Base-by-base conservation (phyloP, 2,888 invertebrate genomes). In the Orchestes rusci region DNA sequence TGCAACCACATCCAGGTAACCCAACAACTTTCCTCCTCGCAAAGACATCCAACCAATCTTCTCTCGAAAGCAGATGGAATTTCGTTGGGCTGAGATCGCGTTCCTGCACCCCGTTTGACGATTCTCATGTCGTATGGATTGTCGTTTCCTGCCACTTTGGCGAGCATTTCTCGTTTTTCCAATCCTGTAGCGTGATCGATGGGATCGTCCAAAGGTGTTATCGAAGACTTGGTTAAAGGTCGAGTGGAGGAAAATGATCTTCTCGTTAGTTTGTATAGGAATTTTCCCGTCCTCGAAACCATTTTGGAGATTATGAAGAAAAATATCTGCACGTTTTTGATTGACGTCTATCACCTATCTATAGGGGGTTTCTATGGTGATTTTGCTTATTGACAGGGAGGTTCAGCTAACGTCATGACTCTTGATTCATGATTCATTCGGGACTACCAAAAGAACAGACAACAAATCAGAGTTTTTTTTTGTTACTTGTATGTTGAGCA, bases 1-100 rank as follows among this genome's bases (percentile, higher is more conserved):
- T 94, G 84, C 60, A 97, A 72, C 87, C 93, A 92, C 83, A 95
- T 91, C 91, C 93, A 97, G 64, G 83, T 86, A 56, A 97, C 80
- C 51, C 79, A 74, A 43, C 87, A 82, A 38, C 90, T 79, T 65
- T 96, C 96, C 69, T 94, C 93, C 70, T 96, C 92, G 68, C 96
- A 97, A 69, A 95, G 79, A 70, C 96, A 97, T 50, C 96, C 96
- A 55, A 97, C 80, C 56, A 96, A 77, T 60, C 96, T 83, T 44
- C 87, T 83, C 40, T 89, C 86, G 57, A 85, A 89, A 60, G 86
- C 84, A 40, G 94, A 94, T 48, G 93, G 92, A 59, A 97, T 85
- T 54, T 89, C 70, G 55, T 88, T 95, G 46, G 96, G 96, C 54
- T 76, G 72, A 19, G 82, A 85, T 63, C 85, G 84, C 48, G 94